Evolutionary conservation across 2,888 invertebrate species (phyloP).

Genomic region (Chesias legatella): DNA sequence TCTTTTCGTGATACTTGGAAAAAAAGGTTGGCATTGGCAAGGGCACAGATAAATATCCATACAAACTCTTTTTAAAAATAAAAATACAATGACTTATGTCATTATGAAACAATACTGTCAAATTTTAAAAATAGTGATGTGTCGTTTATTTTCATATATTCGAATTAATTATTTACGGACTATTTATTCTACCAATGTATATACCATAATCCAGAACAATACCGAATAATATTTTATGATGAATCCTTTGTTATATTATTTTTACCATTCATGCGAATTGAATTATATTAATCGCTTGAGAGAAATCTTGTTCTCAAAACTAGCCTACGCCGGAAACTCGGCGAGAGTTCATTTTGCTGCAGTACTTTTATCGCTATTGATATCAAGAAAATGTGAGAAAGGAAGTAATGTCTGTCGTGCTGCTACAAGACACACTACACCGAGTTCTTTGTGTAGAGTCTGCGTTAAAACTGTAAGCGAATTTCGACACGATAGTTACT

Average conservation of each 20-base stretch:
- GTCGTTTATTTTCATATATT: neutral
- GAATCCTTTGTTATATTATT: conserved; percentile 20
- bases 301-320: conserved; percentile 54
- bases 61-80: neutral
- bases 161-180: conserved; percentile 1
- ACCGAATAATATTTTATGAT: conserved; percentile 7
- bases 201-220: neutral
- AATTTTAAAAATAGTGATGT: conserved; percentile 30
- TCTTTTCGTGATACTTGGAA: too few relatives aligned
- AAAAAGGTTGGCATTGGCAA: too few relatives aligned
- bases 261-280: conserved; percentile 23
- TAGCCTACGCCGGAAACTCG: conserved; percentile 57
- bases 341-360: conserved; percentile 63
- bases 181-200: neutral
- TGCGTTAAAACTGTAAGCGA: conserved; percentile 46
- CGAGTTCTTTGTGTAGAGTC: conserved; percentile 60
- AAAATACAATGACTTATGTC: neutral
- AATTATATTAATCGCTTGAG: conserved; percentile 43
- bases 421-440: conserved; percentile 63
- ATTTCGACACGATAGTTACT: conserved; percentile 56
- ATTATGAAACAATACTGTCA: conserved; percentile 26
- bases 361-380: conserved; percentile 68
- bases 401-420: conserved; percentile 68
- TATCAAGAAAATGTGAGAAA: conserved; percentile 78
- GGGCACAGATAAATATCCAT: too few relatives aligned